Conservation (phyloP, 1,140 invertebrate species). For the Orchesella cincta region DNA sequence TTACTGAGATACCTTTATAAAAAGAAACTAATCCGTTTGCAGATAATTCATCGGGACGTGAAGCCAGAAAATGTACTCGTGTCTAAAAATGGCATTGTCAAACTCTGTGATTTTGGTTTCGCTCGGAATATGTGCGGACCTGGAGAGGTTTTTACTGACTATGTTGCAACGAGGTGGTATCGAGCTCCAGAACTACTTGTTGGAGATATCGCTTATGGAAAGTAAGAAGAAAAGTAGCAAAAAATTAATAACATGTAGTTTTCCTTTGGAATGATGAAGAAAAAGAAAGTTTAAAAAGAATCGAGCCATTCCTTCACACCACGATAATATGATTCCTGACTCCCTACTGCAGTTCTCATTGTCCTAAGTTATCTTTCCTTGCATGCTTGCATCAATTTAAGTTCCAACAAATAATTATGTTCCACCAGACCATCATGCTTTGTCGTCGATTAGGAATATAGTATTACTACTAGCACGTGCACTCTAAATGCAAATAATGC, state of each 20-base stretch:
- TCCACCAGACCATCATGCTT: background rate
- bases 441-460: background rate
- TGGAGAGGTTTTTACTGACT: conserved; percentile 75
- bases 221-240: conserved; percentile 52
- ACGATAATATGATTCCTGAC: background rate
- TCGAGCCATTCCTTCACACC: background rate
- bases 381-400: background rate
- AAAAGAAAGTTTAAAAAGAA: too few relatives aligned
- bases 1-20: too few relatives aligned
- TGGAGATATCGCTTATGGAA: conserved; percentile 50
- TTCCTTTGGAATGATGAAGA: too few relatives aligned
- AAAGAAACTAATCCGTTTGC: conserved; percentile 52
- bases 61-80: conserved; percentile 91
- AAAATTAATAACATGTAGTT: too few relatives aligned
- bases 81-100: conserved; percentile 76
- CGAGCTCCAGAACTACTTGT: conserved; percentile 78
- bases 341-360: background rate
- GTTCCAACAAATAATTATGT: too few relatives aligned
- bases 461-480: background rate
- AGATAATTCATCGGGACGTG: conserved; percentile 88
- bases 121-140: conserved; percentile 66
- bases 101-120: conserved; percentile 87
- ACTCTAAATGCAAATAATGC: conserved; percentile 7
- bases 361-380: conserved; percentile 1
- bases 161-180: conserved; percentile 84